Conservation (phyloP, 2,113 vertebrate species). For the Pseudolaguvia tuberculata region DNA sequence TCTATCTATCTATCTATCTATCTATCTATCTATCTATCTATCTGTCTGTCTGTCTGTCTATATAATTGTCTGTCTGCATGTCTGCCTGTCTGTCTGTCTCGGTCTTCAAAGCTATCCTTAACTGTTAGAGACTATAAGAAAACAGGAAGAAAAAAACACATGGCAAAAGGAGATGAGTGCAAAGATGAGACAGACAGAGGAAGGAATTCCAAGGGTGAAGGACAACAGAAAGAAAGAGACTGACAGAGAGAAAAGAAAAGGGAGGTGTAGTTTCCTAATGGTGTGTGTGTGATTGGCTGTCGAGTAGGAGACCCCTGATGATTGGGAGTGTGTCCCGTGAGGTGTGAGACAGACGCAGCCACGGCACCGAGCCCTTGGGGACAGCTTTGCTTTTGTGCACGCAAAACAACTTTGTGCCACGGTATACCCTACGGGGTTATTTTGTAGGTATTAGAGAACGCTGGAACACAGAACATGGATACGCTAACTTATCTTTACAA, state of each 20-base stretch:
- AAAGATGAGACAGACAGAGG: neutral
- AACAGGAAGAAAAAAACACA: neutral
- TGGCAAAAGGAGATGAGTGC: slow-evolving; percentile 18
- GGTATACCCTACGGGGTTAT: slow-evolving; percentile 57
- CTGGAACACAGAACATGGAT: slow-evolving; percentile 50
- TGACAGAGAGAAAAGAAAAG: slow-evolving; percentile 5
- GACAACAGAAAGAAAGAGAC: slow-evolving; percentile 7
- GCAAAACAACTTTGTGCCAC: slow-evolving; percentile 57
- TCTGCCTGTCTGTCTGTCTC: too few species aligned
- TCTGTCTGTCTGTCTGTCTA: too few species aligned
- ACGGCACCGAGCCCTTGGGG: slow-evolving; percentile 53
- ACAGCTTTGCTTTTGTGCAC: slow-evolving; percentile 57
- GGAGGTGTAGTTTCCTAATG: slow-evolving; percentile 43
- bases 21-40: too few species aligned
- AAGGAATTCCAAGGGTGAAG: slow-evolving; percentile 4
- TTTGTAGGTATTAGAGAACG: slow-evolving; percentile 55
- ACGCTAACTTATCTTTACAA: slow-evolving; percentile 51
- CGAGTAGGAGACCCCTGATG: slow-evolving; percentile 51
- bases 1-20: too few species aligned
- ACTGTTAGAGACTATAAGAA: neutral
- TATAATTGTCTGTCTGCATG: too few species aligned
- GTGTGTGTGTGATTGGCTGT: slow-evolving; percentile 53
- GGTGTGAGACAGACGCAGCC: slow-evolving; percentile 52
- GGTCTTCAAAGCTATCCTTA: neutral
- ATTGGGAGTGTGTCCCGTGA: slow-evolving; percentile 53